Conservation (phyloP, 2,888 invertebrate species). For the Agonopterix alstromeriana region DNA sequence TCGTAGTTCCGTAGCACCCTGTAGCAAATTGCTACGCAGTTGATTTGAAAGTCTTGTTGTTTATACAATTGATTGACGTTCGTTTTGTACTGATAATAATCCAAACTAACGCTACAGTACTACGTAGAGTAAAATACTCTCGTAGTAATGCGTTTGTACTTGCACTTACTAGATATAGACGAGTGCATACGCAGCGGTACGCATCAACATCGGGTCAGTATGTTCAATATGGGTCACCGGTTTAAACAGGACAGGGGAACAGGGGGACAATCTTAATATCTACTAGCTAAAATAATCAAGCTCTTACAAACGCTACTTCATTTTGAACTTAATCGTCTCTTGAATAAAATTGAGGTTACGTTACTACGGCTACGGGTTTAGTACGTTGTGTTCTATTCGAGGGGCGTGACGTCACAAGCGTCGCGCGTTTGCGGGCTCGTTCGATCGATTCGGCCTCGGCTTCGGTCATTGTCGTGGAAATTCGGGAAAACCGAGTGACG, state of each 20-base stretch:
- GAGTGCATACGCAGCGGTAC: slow-evolving; percentile 58
- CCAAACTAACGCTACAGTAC: too few species aligned
- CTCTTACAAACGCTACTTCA: too few species aligned
- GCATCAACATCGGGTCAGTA: slow-evolving; percentile 31
- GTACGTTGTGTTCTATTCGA: background rate
- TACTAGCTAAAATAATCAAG: too few species aligned
- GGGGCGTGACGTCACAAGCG: slow-evolving; percentile 58
- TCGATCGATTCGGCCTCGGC: slow-evolving; percentile 45
- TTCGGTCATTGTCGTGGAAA: slow-evolving; percentile 42
- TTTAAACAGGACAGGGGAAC: slow-evolving; percentile 17
- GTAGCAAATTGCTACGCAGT: too few species aligned
- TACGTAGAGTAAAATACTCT: background rate
- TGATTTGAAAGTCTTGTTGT: too few species aligned
- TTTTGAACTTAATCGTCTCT: background rate
- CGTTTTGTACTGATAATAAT: too few species aligned
- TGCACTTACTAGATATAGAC: slow-evolving; percentile 20
- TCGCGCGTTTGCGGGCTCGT: slow-evolving; percentile 52
- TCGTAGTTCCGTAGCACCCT: too few species aligned
- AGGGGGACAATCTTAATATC: background rate
- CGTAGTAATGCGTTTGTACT: background rate
- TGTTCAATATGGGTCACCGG: slow-evolving; percentile 65
- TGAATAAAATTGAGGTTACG: too few species aligned
- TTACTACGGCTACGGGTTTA: too few species aligned
- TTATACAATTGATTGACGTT: too few species aligned
- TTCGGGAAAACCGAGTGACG: slow-evolving; percentile 44